phyloP scores from a whole-genome alignment of 2,113 vertebrate genomes.

The Psephotus haematonotus region DNA sequence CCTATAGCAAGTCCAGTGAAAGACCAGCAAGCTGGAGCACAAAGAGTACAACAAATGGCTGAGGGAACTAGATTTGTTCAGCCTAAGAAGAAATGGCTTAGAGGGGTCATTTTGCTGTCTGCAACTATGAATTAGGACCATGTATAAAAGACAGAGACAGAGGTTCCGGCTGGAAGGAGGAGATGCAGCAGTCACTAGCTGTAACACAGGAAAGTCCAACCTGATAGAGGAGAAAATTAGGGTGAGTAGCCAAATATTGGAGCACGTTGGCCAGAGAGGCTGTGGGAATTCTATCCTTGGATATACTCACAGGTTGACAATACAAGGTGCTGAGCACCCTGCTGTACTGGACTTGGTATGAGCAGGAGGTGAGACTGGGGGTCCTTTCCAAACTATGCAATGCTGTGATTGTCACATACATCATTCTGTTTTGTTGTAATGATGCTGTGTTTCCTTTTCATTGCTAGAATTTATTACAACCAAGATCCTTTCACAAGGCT shows the following conservation, averaged over 20 bases:
- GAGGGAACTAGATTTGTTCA: not conserved
- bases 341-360: not conserved
- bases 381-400: not conserved
- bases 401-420: not conserved
- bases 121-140: not conserved
- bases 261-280: not conserved
- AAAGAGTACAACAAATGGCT: accelerated
- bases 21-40: not conserved
- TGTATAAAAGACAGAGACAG: not conserved
- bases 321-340: not conserved
- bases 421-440: not conserved
- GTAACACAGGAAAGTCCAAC: not conserved
- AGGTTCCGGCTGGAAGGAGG: not conserved
- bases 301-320: not conserved
- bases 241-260: not conserved
- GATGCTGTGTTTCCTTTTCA: not conserved
- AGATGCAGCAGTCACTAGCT: not conserved
- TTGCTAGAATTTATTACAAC: not conserved
- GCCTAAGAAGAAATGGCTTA: not conserved
- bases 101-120: not conserved
- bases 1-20: not conserved
- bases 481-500: not conserved
- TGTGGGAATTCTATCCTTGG: not conserved
- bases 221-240: not conserved
- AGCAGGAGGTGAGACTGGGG: not conserved